Conservation (phyloP, 2,797 vertebrate species). For the Pseudocheirus occidentalis region DNA sequence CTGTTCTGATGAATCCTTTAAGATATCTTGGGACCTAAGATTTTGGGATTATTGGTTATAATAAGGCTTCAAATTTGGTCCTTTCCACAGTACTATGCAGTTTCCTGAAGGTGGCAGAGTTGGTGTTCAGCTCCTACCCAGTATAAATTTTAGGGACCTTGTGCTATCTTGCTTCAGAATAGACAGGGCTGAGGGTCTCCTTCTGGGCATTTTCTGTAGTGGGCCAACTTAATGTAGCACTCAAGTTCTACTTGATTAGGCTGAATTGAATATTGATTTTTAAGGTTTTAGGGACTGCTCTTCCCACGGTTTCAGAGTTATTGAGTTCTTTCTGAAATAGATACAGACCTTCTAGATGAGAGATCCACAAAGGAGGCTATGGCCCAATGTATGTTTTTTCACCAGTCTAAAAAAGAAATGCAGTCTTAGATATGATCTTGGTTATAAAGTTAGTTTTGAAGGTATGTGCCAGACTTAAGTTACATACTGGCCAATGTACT, state of each 20-base stretch:
- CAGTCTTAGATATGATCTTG: no score
- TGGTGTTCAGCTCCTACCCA: neutral
- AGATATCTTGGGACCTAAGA: neutral
- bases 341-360: neutral
- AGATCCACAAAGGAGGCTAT: neutral
- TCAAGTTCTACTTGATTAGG: neutral
- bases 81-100: neutral
- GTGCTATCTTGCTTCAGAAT: neutral
- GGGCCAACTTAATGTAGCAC: neutral
- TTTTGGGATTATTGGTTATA: neutral
- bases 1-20: neutral
- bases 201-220: neutral
- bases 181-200: neutral
- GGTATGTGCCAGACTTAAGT: no score
- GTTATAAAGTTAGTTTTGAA: no score
- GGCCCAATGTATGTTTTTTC: neutral
- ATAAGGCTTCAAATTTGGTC: neutral
- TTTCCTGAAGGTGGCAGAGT: neutral
- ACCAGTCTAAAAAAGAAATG: neutral
- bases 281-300: neutral
- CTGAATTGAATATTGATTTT: neutral
- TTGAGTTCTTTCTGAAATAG: no score
- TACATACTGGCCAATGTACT: no score
- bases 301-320: neutral
- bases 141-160: neutral